Percentiles rank a stretch among this genome's conserved stretches.
Evolutionary conservation across 2,113 vertebrate genomes (phyloP).

Genomic region (Coreoperca whiteheadi): DNA sequence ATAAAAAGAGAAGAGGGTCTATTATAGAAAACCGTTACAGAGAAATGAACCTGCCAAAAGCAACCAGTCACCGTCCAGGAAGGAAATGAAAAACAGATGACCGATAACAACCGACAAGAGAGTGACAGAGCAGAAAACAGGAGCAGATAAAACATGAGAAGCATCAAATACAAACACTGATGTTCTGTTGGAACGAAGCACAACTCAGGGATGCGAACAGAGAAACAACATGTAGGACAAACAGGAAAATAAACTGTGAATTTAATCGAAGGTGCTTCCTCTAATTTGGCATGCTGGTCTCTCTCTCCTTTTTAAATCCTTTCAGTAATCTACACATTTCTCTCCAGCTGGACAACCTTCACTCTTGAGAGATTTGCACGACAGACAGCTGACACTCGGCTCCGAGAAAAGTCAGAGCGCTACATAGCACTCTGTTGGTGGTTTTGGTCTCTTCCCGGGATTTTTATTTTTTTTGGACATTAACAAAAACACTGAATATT

Average conservation of each 20-base stretch:
- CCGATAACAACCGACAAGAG: conserved; percentile 13
- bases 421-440: background rate
- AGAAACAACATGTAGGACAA: background rate
- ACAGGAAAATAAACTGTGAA: background rate
- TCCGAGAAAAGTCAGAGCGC: background rate
- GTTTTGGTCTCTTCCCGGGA: background rate
- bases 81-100: conserved; percentile 48
- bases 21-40: background rate
- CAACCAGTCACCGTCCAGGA: background rate
- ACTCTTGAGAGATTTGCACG: background rate
- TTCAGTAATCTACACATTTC: background rate
- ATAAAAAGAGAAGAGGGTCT: background rate
- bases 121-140: conserved; percentile 38
- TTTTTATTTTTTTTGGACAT: background rate
- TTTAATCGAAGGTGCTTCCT: background rate
- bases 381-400: background rate
- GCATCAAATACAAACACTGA: background rate
- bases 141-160: background rate
- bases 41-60: background rate
- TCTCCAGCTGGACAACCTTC: background rate
- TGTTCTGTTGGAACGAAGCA: background rate
- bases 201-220: background rate
- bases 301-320: background rate
- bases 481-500: background rate
- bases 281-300: background rate